Percentiles rank a stretch among this genome's conserved stretches.
These are phyloP conservation scores for Pelodiscus sinensis DNA, from an alignment of 2,113 vertebrate species.

Conservation along the genomic window DNA sequence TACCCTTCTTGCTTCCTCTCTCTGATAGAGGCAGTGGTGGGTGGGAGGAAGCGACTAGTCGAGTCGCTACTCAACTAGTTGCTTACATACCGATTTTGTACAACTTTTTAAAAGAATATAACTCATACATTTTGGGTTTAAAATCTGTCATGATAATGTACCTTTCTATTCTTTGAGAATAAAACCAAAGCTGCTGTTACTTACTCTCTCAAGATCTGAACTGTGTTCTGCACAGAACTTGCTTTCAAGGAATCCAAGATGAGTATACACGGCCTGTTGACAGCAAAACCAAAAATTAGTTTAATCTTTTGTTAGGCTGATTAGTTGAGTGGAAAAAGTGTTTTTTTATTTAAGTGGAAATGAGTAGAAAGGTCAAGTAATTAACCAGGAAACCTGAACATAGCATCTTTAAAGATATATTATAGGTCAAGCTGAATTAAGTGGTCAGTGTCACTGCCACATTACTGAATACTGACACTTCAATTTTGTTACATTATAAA, in stretches of 20 bases:
- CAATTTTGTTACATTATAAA: background rate
- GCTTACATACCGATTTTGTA: background rate
- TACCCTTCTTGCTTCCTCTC: too few relatives aligned
- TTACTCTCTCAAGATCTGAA: slow-evolving; percentile 94
- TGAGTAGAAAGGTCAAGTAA: background rate
- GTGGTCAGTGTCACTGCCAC: background rate
- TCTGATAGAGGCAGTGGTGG: too few relatives aligned
- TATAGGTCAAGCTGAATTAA: background rate
- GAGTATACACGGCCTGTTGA: slow-evolving; percentile 92
- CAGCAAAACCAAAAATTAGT: slow-evolving; percentile 37
- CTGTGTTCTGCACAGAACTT: slow-evolving; percentile 88
- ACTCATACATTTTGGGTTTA: background rate
- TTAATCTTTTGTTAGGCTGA: background rate
- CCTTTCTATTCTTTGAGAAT: background rate
- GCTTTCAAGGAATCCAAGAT: slow-evolving; percentile 95
- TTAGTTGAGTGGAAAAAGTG: background rate
- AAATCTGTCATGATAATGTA: slow-evolving; percentile 1
- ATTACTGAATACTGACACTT: background rate
- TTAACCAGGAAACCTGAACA: background rate
- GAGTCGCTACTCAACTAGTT: too few relatives aligned
- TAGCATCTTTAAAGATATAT: background rate
- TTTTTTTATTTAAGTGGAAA: background rate
- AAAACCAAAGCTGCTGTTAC: slow-evolving; percentile 67
- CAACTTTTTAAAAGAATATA: background rate
- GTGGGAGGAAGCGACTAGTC: too few relatives aligned